Evolutionary conservation across 2,888 invertebrate species (phyloP).

Genomic region (Nematopogon swammerdamellus): DNA sequence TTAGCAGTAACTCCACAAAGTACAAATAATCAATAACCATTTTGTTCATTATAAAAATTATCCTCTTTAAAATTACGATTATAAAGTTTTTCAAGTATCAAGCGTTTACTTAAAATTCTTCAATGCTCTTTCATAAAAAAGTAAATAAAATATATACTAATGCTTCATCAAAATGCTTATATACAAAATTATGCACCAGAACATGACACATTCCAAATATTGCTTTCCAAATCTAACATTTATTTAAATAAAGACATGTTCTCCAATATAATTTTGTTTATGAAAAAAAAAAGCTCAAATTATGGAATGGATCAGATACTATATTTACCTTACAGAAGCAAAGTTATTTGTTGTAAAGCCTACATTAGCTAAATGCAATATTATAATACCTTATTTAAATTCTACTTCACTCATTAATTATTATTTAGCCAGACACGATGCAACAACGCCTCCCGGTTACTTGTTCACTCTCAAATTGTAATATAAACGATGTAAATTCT

Average conservation of each 20-base stretch:
- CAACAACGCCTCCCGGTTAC: not conserved
- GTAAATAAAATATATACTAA: not conserved
- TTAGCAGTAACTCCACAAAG: slow-evolving; percentile 21
- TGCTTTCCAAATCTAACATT: not conserved
- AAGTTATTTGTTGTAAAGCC: not conserved
- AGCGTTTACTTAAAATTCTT: not conserved
- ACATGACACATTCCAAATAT: not conserved
- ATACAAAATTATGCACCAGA: not conserved
- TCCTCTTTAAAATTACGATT: not conserved
- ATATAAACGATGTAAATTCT: too few relatives aligned
- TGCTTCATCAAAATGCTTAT: not conserved
- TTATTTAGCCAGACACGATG: not conserved
- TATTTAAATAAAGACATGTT: too few relatives aligned
- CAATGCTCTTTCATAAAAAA: not conserved
- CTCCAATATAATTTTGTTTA: too few relatives aligned
- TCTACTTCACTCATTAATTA: not conserved
- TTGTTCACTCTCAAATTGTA: too few relatives aligned
- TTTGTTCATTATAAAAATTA: slow-evolving; percentile 20
- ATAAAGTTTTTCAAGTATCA: not conserved
- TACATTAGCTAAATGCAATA: not conserved
- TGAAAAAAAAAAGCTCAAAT: not conserved
- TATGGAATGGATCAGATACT: not conserved
- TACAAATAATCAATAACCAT: slow-evolving; percentile 19
- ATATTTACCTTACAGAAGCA: not conserved
- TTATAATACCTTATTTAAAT: not conserved